Evolutionary conservation across 2,797 vertebrate species (phyloP).

Genomic region (Hipposideros larvatus): DNA sequence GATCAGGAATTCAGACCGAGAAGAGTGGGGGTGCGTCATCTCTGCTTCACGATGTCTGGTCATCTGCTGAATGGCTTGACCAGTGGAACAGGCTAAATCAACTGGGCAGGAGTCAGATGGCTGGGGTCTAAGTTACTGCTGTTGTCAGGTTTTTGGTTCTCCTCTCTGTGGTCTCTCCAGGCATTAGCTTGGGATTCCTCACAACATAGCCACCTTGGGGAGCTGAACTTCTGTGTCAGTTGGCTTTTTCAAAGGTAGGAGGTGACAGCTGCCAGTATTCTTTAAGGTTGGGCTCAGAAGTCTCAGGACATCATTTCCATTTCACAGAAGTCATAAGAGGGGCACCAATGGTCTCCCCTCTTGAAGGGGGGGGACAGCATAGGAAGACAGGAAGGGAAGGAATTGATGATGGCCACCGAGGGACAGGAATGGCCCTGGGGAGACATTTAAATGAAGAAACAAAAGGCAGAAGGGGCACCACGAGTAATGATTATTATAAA

Average conservation of each 20-base stretch:
- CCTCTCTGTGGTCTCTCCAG: too few relatives aligned
- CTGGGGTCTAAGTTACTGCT: background rate
- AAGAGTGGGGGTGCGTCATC: accelerated
- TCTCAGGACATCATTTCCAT: background rate
- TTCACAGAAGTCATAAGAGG: background rate
- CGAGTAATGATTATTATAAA: too few relatives aligned
- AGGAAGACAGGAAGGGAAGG: background rate
- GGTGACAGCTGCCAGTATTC: background rate
- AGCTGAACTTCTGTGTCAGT: background rate
- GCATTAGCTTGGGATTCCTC: background rate
- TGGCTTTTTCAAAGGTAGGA: background rate
- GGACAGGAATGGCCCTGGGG: background rate
- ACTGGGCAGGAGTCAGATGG: background rate
- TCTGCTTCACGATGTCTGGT: background rate
- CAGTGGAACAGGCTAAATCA: background rate
- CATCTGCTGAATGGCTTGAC: background rate
- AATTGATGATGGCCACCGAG: background rate
- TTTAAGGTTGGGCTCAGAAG: background rate
- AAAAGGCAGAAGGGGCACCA: background rate
- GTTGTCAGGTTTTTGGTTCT: background rate
- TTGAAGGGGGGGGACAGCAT: too few relatives aligned
- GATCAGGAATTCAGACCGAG: background rate
- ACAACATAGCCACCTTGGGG: too few relatives aligned
- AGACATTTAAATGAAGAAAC: background rate
- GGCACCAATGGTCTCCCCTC: background rate